Base-by-base conservation (phyloP, 1,140 invertebrate genomes). In the Halictus rubicundus region DNA sequence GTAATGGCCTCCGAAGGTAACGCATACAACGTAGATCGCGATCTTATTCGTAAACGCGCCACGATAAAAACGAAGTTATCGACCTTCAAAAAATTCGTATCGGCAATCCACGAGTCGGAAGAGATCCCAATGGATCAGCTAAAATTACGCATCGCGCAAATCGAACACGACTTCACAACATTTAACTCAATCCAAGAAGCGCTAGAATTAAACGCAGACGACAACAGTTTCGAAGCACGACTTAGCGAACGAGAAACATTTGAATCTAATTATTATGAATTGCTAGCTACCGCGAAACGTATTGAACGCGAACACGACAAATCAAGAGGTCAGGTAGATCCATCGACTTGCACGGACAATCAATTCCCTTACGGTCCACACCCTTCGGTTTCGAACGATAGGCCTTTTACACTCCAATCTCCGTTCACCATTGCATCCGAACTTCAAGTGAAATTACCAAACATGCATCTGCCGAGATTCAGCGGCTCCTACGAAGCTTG, bases 401-500 rank as follows among this genome's bases (percentile, higher is more conserved):
- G 8, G 8, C 2, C 7, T 8, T 7, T 2, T 25, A 8, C 1
- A 4, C 10, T 14, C 0, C 68, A 70, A 23, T 61, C 69, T 3
- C 27, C 68, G 12, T 1, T 57, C 10, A 46, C n/a, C 0, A n/a
- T 42, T 5, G 2, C 4, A 5, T 60, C 68, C 0, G 68, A 60
- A 7, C 0, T n/a, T 1, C 54, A 70, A 0, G 39, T 61, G 4
- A 71, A 61, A 4, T 1, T 71, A 0, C 57, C 39, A 1, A 73
- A 23, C 9, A 60, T 73, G 19, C 23, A 73, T 4, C n/a, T 73
- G n/a, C 70, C 59, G 0, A 73, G 46, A 52, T 73, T 73, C 42
- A 27, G 59, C 25, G 57, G 39, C 0, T 21, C 70, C 0, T 72
- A 72, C 27, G 69, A 72, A 8, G 5, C 39, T 21, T 72, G 69